A percentile compares a stretch with the other conserved stretches of the same genome.
Evolutionary conservation across 2,113 vertebrate genomes (phyloP).

Genomic region (Protobothrops flavoviridis): DNA sequence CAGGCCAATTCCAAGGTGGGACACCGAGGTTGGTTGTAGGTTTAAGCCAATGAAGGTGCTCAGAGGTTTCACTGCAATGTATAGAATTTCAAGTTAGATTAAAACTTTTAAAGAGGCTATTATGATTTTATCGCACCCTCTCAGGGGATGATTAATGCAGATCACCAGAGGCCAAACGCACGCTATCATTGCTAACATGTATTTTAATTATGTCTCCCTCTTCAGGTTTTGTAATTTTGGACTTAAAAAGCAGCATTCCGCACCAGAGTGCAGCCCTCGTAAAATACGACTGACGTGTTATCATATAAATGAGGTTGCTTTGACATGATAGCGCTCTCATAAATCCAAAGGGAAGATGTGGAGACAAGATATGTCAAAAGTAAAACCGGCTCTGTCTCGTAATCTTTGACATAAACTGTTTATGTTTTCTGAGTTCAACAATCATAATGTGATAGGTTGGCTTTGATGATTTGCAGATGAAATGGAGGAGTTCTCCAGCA

Average conservation of each 20-base stretch:
- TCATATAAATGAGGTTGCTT: conserved; percentile 84
- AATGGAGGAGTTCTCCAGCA: conserved; percentile 64
- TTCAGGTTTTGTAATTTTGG: conserved; percentile 84
- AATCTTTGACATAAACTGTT: conserved; percentile 84
- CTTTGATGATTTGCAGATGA: conserved; percentile 77
- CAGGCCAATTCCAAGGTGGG: background rate
- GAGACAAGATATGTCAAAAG: conserved; percentile 83
- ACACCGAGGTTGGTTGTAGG: conserved; percentile 46
- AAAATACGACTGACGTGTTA: conserved; percentile 85
- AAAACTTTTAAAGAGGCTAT: conserved; percentile 84
- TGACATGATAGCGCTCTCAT: conserved; percentile 77
- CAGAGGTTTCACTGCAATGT: conserved; percentile 60
- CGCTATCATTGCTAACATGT: conserved; percentile 79
- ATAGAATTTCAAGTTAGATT: conserved; percentile 72
- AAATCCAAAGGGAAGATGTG: conserved; percentile 80
- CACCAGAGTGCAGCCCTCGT: conserved; percentile 77
- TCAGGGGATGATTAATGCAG: conserved; percentile 82
- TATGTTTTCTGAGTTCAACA: conserved; percentile 81
- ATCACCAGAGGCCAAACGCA: conserved; percentile 75
- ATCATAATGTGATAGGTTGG: conserved; percentile 77
- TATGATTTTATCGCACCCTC: conserved; percentile 82
- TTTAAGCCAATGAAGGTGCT: conserved; percentile 60
- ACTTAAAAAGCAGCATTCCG: conserved; percentile 80
- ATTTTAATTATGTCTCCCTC: conserved; percentile 82
- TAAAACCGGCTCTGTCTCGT: conserved; percentile 78